Evolutionary conservation across 2,888 invertebrate genomes (phyloP).

Genomic region (Cerastoderma edule): DNA sequence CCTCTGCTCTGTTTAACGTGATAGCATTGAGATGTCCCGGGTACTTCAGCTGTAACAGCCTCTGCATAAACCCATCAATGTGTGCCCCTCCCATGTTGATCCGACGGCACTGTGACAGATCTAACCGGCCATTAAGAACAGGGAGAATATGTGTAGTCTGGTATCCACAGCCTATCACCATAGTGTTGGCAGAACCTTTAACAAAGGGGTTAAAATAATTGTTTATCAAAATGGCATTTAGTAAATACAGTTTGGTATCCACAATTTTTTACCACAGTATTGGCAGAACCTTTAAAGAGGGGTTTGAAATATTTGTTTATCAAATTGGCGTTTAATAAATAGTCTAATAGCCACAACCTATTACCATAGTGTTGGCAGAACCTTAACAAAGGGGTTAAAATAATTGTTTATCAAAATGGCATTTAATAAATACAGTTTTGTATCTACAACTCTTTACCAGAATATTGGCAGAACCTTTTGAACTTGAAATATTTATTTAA

Average conservation of each 20-base stretch:
- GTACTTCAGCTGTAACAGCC: constrained; percentile 95
- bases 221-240: no score
- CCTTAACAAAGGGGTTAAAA: constrained; percentile 68
- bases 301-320: no score
- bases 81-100: constrained; percentile 95
- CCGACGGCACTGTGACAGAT: constrained; percentile 89
- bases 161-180: constrained; percentile 94
- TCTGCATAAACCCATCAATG: constrained; percentile 92
- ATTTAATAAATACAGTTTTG: no score
- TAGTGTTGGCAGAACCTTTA: constrained; percentile 85
- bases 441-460: no score
- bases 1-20: constrained; percentile 93
- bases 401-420: no score
- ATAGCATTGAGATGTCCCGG: constrained; percentile 95
- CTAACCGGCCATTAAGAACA: constrained; percentile 88
- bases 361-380: constrained; percentile 87
- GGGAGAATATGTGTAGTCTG: constrained; percentile 95
- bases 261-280: no score
- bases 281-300: no score
- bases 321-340: no score
- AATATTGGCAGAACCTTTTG: no score
- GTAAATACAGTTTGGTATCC: no score
- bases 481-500: no score
- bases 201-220: no score
- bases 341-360: constrained; percentile 94